A percentile compares a stretch with the other conserved stretches of the same genome.
phyloP scores from a whole-genome alignment of 2,113 vertebrate species.

The Sander vitreus region DNA sequence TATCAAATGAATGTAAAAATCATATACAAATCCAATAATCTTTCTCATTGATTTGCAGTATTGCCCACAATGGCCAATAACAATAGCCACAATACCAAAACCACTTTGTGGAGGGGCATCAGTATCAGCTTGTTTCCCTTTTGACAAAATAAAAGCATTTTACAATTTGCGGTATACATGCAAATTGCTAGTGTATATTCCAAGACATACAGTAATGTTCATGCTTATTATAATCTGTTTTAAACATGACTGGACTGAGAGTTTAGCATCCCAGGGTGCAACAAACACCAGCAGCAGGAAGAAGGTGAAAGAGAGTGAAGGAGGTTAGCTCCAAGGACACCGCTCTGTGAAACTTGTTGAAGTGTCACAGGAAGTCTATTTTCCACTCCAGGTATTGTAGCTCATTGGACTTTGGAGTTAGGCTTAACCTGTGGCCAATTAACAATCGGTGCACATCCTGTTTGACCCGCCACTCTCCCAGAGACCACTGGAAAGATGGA shows the following conservation, averaged over 20 bases:
- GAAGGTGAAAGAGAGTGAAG: conserved; percentile 18
- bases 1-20: conserved; percentile 30
- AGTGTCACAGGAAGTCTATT: conserved; percentile 75
- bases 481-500: conserved; percentile 7
- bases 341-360: conserved; percentile 38
- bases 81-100: too few species aligned
- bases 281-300: neutral
- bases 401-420: conserved; percentile 56
- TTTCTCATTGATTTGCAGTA: conserved; percentile 19
- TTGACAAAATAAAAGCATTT: conserved; percentile 3
- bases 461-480: conserved; percentile 62
- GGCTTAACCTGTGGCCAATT: conserved; percentile 62
- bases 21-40: conserved; percentile 26
- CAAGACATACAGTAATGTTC: neutral
- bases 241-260: neutral
- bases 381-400: conserved; percentile 72
- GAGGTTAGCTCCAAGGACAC: conserved; percentile 54
- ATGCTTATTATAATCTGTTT: neutral
- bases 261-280: neutral
- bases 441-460: conserved; percentile 57
- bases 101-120: neutral
- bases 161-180: neutral
- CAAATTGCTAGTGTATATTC: neutral
- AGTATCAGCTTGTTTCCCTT: neutral
- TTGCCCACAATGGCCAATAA: neutral